Conservation (phyloP, 53 echinoderm and acorn worm species). For the Echinarachnius parma region DNA sequence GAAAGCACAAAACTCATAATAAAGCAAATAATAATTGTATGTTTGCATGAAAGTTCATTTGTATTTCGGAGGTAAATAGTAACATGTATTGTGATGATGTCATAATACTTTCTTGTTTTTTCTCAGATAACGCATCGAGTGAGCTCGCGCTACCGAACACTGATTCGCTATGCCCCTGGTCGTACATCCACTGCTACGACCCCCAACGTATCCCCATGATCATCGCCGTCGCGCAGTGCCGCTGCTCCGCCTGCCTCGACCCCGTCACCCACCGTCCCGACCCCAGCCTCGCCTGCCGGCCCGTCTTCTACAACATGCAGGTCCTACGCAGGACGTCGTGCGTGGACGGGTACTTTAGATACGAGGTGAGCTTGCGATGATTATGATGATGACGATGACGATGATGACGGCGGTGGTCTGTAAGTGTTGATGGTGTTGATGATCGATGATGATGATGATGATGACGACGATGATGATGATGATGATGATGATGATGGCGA, state of each 20-base stretch:
- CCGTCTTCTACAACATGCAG: constrained; percentile 40
- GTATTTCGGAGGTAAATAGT: no score
- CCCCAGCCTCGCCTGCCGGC: constrained; percentile 9
- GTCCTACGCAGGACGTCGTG: constrained; percentile 39
- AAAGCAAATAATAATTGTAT: no score
- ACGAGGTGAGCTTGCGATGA: constrained; percentile 17
- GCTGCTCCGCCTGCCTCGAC: constrained; percentile 44
- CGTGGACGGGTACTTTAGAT: constrained; percentile 32
- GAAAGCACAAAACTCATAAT: no score
- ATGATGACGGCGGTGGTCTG: no score
- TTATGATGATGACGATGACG: no score
- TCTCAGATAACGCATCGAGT: background rate
- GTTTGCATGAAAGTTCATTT: no score
- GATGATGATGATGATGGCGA: no score
- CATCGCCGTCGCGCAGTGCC: constrained; percentile 37
- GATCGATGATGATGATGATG: no score
- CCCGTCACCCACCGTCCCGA: constrained; percentile 8
- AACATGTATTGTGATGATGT: no score
- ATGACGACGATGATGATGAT: no score
- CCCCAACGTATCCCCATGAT: constrained; percentile 50
- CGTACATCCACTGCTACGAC: constrained; percentile 44
- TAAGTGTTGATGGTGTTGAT: no score
- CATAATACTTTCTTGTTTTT: no score
- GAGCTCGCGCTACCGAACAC: background rate
- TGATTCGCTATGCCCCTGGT: constrained; percentile 45